Percentiles rank a stretch among this genome's conserved stretches.
Conservation (phyloP, 2,888 invertebrate genomes). For the Horisme vitalbata region DNA sequence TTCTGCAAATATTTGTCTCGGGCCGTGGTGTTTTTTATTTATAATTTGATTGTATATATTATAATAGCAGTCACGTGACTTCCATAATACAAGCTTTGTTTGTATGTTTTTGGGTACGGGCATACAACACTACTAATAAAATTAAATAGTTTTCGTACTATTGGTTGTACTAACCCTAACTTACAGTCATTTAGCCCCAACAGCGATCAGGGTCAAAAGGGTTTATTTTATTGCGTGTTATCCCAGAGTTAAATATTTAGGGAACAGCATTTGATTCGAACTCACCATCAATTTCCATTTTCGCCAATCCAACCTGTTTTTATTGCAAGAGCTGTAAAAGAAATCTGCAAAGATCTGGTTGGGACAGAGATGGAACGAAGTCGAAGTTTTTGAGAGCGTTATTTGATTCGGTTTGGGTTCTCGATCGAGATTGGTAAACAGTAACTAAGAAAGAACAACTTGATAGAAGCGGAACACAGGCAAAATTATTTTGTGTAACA, state of each 20-base stretch:
- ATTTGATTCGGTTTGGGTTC: not conserved
- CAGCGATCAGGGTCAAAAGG: constrained; percentile 18
- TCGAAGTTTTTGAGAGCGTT: constrained; percentile 9
- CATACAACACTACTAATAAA: no score
- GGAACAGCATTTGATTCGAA: constrained; percentile 28
- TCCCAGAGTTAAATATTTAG: constrained; percentile 25
- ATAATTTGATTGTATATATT: no score
- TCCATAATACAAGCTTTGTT: no score
- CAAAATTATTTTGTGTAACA: no score
- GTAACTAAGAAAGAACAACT: no score
- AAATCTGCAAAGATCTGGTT: constrained; percentile 26
- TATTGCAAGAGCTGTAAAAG: constrained; percentile 28
- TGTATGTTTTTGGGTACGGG: no score
- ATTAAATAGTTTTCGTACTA: not conserved
- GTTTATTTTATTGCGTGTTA: constrained; percentile 26
- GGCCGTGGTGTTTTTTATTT: no score
- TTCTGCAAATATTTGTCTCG: no score
- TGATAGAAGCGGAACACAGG: no score
- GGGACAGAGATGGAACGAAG: constrained; percentile 19
- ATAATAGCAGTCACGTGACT: no score
- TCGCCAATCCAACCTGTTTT: constrained; percentile 30
- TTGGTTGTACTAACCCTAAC: constrained; percentile 4
- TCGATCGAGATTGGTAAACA: no score
- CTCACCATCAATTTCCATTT: constrained; percentile 33
- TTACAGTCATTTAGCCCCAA: not conserved